Base-by-base conservation (phyloP, 2,113 vertebrate genomes). In the Coryphaenoides rupestris region DNA sequence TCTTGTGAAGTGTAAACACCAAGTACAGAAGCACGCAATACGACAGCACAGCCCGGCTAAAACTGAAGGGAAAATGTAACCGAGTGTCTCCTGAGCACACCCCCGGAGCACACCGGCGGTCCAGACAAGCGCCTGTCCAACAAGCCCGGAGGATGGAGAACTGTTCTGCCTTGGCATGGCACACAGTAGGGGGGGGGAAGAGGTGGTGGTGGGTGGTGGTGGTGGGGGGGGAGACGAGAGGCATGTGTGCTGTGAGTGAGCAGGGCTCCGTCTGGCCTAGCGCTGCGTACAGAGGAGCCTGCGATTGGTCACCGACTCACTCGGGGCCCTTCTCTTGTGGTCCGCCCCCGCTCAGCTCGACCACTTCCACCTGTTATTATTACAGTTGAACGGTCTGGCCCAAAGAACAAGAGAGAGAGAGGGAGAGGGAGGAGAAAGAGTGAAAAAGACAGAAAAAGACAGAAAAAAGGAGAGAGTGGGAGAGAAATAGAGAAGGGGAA, bases 331-430 rank as follows among this genome's bases (percentile, higher is more conserved):
- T 40, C 33, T 40, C 33, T 40, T 79, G 75, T 73, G 69, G 79
- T 80, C 66, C 26, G 59, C 55, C 50, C 55, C 53, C 60, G 53
- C 58, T 55, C 19, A n/a, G 47, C 49, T 21, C 49, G 19, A 55
- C 40, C 69, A 72, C 68, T 76, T 64, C 72, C 83, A 84, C 84
- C 84, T 85, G 81, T 78, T 80, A 79, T 75, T 77, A 71, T 80
- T 65, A 56, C 69, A 80, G 82, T 66, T 62, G 55, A 74, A 68
- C 53, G n/a, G 33, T 40, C 33, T 40, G 33, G 33, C 33, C 33
- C 33, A 7, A 12, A 10, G 33, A 12, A 10, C 33, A 40, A 40
- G 33, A 40, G 33, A 7, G 33, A 26, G 6, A 26, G 24, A 26
- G 24, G 6, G 24, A 40, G 33, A 40, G 33, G 59, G 58, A 75